Evolutionary conservation across 2,888 invertebrate species (phyloP).

Genomic region (Agrochola lota): DNA sequence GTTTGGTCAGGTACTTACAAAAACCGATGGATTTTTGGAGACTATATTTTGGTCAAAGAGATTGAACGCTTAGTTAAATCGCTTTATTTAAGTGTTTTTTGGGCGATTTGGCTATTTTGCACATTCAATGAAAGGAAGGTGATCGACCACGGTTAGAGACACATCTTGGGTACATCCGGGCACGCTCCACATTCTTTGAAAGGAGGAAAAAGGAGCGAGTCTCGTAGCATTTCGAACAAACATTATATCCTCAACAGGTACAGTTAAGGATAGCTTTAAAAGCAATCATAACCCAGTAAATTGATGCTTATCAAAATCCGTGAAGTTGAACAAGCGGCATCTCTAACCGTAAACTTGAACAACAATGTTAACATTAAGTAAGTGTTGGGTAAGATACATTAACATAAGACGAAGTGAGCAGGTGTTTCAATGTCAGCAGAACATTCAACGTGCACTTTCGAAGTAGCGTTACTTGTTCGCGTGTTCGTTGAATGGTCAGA

Average conservation of each 20-base stretch:
- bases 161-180: too few relatives aligned
- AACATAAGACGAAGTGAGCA: conserved; percentile 63
- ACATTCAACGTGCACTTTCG: conserved; percentile 67
- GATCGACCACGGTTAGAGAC: not conserved
- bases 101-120: not conserved
- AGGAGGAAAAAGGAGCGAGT: not conserved
- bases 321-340: conserved; percentile 29
- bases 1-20: too few relatives aligned
- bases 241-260: not conserved
- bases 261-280: conserved; percentile 6
- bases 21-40: not conserved
- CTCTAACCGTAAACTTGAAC: conserved; percentile 65
- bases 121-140: not conserved
- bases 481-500: conserved; percentile 24
- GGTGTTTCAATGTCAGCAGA: conserved; percentile 72
- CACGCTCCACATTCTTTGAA: not conserved
- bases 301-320: conserved; percentile 20
- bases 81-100: not conserved
- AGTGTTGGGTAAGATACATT: conserved; percentile 67
- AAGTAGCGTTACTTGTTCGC: conserved; percentile 59
- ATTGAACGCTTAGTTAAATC: not conserved
- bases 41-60: fast-evolving
- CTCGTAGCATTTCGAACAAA: not conserved
- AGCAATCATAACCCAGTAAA: conserved; percentile 3
- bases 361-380: conserved; percentile 53